These are phyloP conservation scores for Siderastrea radians DNA, from an alignment of 92 coral and sea anemone species.

Conservation along the genomic window DNA sequence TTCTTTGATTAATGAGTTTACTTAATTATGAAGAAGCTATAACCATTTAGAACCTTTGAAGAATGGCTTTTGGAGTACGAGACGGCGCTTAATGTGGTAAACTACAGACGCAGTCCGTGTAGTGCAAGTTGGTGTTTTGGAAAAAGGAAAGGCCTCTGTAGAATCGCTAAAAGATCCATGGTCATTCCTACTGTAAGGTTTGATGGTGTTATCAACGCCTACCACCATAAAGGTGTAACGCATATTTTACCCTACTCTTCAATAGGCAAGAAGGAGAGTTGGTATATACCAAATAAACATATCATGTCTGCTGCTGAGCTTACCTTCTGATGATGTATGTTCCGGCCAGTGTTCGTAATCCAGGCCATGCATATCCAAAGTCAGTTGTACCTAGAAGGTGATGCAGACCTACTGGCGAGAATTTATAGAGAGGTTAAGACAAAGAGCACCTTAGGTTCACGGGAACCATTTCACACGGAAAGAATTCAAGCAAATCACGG, in stretches of 20 bases:
- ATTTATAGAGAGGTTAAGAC: conserved; percentile 1
- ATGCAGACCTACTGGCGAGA: not conserved
- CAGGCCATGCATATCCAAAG: not conserved
- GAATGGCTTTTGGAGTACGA: conserved; percentile 54
- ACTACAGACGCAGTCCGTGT: conserved; percentile 7
- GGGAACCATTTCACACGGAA: conserved; percentile 3
- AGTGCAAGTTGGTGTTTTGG: not conserved
- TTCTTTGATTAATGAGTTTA: conserved; percentile 11
- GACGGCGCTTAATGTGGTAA: conserved; percentile 42
- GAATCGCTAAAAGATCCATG: not conserved
- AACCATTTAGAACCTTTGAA: conserved; percentile 49
- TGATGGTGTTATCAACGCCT: conserved; percentile 34
- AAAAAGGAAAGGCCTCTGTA: conserved; percentile 24
- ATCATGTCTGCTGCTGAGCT: conserved; percentile 11
- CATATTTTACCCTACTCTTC: conserved; percentile 34
- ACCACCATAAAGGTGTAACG: conserved; percentile 16
- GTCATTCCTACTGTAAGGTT: conserved; percentile 26
- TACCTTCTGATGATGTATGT: conserved; percentile 34
- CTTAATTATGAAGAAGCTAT: conserved; percentile 8
- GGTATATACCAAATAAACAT: not conserved
- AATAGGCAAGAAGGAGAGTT: not conserved
- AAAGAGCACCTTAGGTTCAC: conserved; percentile 11
- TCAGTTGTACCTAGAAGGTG: not conserved
- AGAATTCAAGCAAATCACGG: too few species aligned
- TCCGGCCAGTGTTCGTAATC: conserved; percentile 8